phyloP scores from a whole-genome alignment of 2,797 vertebrate genomes.

The Galagoides demidoff region DNA sequence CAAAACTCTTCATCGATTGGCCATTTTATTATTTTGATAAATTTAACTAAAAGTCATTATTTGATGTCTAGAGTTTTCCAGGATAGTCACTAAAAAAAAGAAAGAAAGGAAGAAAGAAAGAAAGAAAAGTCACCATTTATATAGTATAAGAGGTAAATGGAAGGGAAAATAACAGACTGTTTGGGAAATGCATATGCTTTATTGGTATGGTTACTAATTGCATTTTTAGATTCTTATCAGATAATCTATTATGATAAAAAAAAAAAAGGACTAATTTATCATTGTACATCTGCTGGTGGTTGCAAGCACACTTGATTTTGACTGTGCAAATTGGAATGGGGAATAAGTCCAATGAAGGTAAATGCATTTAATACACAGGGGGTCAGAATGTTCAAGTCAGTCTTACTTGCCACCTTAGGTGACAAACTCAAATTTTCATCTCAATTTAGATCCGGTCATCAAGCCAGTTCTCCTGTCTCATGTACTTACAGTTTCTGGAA shows the following conservation, averaged over 20 bases:
- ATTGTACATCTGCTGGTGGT: background rate
- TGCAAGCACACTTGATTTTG: background rate
- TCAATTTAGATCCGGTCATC: background rate
- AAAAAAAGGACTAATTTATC: background rate
- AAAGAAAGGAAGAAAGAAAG: background rate
- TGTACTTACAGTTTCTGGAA: conserved; percentile 39
- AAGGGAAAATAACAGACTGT: background rate
- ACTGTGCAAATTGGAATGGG: background rate
- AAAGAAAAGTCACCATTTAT: background rate
- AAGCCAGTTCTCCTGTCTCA: background rate
- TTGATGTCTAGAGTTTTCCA: background rate
- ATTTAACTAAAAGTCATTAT: background rate
- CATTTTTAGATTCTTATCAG: background rate
- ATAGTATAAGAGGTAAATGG: background rate
- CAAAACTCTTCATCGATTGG: background rate
- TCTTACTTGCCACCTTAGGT: background rate
- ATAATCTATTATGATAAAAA: background rate
- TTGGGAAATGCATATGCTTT: background rate
- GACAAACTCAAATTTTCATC: background rate
- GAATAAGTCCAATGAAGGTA: background rate
- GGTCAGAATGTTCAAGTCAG: background rate
- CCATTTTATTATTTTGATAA: background rate
- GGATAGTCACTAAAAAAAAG: background rate
- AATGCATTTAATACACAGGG: background rate
- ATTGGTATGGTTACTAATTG: background rate